Conservation (phyloP, 1,140 invertebrate species). For the Acromyrmex echinatior region DNA sequence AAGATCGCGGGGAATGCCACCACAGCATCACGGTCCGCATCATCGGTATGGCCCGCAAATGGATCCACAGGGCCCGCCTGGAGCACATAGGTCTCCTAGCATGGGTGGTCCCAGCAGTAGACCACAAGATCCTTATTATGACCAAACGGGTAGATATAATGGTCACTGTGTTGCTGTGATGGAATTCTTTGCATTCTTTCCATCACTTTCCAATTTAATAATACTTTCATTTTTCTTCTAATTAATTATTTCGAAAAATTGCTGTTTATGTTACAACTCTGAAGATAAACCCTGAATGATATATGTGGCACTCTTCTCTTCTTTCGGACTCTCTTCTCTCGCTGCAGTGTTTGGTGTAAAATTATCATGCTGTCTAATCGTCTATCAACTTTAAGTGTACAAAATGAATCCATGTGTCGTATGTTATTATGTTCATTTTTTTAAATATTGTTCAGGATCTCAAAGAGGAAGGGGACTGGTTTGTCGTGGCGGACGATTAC, state of each 20-base stretch:
- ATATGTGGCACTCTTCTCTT: not conserved
- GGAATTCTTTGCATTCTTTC: slow-evolving; percentile 4
- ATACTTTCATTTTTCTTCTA: not conserved
- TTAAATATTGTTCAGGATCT: slow-evolving; percentile 70
- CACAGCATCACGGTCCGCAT: slow-evolving; percentile 83
- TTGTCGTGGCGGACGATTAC: slow-evolving; percentile 79
- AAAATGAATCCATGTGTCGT: not conserved
- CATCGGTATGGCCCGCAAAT: slow-evolving; percentile 84
- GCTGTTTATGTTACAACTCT: slow-evolving; percentile 21
- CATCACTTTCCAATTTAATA: not conserved
- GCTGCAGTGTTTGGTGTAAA: not conserved
- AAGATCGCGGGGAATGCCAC: slow-evolving; percentile 75
- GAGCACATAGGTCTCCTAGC: slow-evolving; percentile 80
- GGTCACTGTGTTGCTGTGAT: slow-evolving; percentile 21
- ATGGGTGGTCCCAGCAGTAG: slow-evolving; percentile 75
- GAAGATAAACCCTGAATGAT: slow-evolving; percentile 28
- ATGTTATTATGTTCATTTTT: not conserved
- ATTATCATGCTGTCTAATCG: slow-evolving; percentile 1
- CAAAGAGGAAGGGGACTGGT: slow-evolving; percentile 82
- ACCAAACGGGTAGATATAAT: slow-evolving; percentile 79
- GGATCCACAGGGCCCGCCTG: slow-evolving; percentile 79
- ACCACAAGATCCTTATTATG: slow-evolving; percentile 82
- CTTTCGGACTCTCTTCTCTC: slow-evolving; percentile 11
- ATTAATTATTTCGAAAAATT: slow-evolving; percentile 18
- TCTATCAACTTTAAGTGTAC: slow-evolving; percentile 18